Conservation (phyloP, 2,797 vertebrate genomes). For the Schizopygopsis malacanthus region DNA sequence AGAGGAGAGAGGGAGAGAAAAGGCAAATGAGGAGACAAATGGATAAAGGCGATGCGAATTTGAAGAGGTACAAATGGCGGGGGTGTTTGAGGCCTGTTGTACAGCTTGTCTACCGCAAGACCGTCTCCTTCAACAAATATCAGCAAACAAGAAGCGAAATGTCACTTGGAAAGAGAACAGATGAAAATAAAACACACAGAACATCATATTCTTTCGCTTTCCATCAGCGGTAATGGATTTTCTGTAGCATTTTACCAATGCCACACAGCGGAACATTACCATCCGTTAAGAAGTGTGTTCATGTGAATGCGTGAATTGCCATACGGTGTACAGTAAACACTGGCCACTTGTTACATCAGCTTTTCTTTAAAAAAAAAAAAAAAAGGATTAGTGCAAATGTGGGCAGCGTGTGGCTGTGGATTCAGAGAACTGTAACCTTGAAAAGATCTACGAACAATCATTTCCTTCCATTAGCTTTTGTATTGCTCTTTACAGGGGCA, state of each 20-base stretch:
- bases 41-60: conserved; percentile 21
- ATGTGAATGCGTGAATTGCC: conserved; percentile 8
- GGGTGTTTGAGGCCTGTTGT: neutral
- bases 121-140: conserved; percentile 3
- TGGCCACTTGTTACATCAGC: conserved; percentile 15
- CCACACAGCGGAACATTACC: conserved; percentile 66
- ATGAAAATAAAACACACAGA: conserved; percentile 13
- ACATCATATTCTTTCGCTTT: neutral
- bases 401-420: neutral
- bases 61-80: conserved; percentile 7
- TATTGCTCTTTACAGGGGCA: neutral
- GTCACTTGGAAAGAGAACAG: conserved; percentile 29
- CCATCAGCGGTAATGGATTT: conserved; percentile 67
- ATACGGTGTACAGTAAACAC: conserved; percentile 19
- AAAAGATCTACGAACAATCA: conserved; percentile 21
- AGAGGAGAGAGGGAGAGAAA: conserved; percentile 27
- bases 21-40: conserved; percentile 29
- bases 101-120: conserved; percentile 1
- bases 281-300: conserved; percentile 63
- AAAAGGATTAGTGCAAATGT: conserved; percentile 27
- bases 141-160: neutral
- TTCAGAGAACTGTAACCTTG: conserved; percentile 19
- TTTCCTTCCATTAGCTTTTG: conserved; percentile 29
- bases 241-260: conserved; percentile 69
- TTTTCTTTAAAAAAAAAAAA: neutral